Evolutionary conservation across 2,113 vertebrate species (phyloP).

Genomic region (Campylomormyrus numenius): DNA sequence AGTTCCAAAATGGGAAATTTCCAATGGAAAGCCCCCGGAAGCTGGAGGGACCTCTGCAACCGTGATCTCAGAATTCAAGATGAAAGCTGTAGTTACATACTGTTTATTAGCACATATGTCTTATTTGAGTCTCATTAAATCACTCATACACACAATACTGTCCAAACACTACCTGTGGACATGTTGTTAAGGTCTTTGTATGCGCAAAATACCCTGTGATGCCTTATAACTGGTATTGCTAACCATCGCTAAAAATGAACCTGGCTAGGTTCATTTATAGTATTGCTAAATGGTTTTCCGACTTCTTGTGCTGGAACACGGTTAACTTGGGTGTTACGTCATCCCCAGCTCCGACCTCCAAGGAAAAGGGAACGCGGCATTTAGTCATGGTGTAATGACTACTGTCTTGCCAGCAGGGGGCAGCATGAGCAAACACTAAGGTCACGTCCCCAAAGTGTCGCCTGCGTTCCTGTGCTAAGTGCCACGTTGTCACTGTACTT

Average conservation of each 20-base stretch:
- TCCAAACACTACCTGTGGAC: background rate
- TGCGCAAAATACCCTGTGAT: background rate
- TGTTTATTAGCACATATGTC: background rate
- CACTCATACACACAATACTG: background rate
- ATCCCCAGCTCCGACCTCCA: background rate
- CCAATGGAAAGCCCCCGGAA: background rate
- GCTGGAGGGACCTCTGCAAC: background rate
- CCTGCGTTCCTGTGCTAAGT: background rate
- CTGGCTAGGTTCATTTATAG: background rate
- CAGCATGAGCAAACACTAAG: constrained; percentile 54
- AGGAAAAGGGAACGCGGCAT: background rate
- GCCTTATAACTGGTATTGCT: background rate
- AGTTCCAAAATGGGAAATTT: background rate
- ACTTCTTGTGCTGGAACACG: background rate
- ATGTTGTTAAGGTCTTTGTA: background rate
- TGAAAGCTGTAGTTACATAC: background rate
- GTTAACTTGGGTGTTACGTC: background rate
- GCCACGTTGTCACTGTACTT: background rate
- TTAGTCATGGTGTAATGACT: background rate
- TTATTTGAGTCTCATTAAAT: background rate
- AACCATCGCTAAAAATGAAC: background rate
- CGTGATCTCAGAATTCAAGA: background rate
- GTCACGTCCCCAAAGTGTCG: background rate
- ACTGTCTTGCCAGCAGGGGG: constrained; percentile 31
- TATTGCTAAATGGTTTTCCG: background rate